Conservation (phyloP, 2,797 vertebrate species). For the Chromis chromis region DNA sequence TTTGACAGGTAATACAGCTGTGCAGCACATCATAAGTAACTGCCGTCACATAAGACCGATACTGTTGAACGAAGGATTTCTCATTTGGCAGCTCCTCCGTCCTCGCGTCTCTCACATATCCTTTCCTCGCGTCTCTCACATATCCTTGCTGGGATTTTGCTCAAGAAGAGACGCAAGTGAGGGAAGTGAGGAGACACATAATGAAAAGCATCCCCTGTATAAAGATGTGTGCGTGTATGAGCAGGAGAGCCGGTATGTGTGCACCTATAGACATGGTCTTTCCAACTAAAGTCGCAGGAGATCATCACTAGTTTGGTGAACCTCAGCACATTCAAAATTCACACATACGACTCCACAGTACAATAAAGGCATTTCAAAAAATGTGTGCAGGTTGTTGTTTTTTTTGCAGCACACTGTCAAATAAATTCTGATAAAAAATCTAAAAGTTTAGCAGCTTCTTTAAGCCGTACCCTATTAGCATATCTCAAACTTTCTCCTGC, state of each 20-base stretch:
- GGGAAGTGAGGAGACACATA: too few relatives aligned
- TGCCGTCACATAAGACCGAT: too few relatives aligned
- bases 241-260: background rate
- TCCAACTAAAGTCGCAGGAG: background rate
- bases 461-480: background rate
- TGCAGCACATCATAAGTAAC: too few relatives aligned
- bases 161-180: too few relatives aligned
- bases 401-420: background rate
- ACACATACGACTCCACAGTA: slow-evolving; percentile 8
- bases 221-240: background rate
- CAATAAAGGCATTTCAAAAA: background rate
- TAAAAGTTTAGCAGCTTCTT: slow-evolving; percentile 1
- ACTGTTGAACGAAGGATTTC: too few relatives aligned
- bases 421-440: background rate
- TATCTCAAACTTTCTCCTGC: slow-evolving; percentile 12
- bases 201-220: too few relatives aligned
- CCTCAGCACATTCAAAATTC: background rate
- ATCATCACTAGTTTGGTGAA: background rate
- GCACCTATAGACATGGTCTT: background rate
- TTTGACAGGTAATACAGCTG: too few relatives aligned
- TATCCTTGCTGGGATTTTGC: too few relatives aligned
- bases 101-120: too few relatives aligned
- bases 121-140: too few relatives aligned
- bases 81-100: too few relatives aligned
- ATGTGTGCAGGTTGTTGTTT: background rate